Conservation (phyloP, 2,113 vertebrate genomes). For the Stigmatopora argus region DNA sequence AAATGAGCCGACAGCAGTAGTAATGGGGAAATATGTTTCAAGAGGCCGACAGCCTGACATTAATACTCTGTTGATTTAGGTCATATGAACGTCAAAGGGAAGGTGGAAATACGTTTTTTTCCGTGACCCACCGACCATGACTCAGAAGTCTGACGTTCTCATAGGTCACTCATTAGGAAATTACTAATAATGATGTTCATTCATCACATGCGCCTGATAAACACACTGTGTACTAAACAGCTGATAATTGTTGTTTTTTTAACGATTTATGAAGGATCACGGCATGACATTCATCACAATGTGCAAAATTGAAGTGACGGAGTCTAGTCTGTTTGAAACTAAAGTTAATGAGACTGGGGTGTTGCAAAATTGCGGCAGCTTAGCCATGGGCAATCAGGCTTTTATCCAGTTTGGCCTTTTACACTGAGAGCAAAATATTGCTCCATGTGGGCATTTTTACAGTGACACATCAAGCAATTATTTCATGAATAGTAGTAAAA, state of each 20-base stretch:
- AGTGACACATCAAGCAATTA: too few relatives aligned
- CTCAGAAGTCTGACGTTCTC: not conserved
- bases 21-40: not conserved
- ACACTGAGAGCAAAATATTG: not conserved
- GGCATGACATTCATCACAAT: not conserved
- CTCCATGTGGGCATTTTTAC: not conserved
- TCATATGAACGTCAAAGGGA: conserved; percentile 4
- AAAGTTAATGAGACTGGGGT: not conserved
- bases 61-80: conserved; percentile 4
- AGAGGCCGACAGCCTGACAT: conserved; percentile 2
- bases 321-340: not conserved
- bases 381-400: not conserved
- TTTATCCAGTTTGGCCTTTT: not conserved
- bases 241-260: not conserved
- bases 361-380: not conserved
- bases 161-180: too few relatives aligned
- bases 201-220: not conserved
- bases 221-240: not conserved
- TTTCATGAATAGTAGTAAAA: not conserved
- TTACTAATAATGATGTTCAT: not conserved
- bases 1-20: not conserved
- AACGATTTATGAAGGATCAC: not conserved
- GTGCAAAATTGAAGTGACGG: not conserved
- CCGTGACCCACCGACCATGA: not conserved
- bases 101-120: not conserved